These are phyloP conservation scores for Tigriopus californicus DNA, from an alignment of 2,888 invertebrate species.

Conservation along the genomic window DNA sequence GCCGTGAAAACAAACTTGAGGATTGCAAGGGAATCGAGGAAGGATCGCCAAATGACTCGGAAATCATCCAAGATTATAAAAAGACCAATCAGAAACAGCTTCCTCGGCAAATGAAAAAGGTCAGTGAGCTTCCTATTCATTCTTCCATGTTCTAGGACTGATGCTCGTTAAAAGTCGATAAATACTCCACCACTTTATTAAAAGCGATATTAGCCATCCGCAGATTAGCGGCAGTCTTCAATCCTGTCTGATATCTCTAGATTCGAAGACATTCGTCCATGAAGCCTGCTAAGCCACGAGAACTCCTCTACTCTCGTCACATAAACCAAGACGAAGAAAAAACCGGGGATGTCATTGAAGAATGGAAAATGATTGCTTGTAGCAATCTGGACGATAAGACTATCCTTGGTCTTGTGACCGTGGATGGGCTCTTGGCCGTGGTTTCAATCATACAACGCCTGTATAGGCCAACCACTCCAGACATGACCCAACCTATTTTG, in stretches of 20 bases:
- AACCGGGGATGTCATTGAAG: constrained; percentile 26
- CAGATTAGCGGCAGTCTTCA: background rate
- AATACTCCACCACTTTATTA: too few relatives aligned
- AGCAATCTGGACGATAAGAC: constrained; percentile 36
- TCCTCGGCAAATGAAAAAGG: background rate
- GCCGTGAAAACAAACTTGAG: constrained; percentile 50
- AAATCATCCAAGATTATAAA: constrained; percentile 58
- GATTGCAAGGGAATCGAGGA: constrained; percentile 56
- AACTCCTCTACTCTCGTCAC: constrained; percentile 37
- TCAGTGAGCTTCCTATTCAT: background rate
- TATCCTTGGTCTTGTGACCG: constrained; percentile 42
- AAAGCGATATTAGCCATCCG: too few relatives aligned
- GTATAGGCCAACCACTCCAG: constrained; percentile 27
- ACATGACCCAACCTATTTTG: constrained; percentile 25
- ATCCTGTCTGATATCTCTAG: background rate
- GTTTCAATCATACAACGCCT: constrained; percentile 41
- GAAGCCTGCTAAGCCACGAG: constrained; percentile 40
- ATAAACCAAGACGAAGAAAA: constrained; percentile 30
- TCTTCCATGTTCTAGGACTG: background rate
- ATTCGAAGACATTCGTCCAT: background rate
- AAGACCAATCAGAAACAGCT: constrained; percentile 22
- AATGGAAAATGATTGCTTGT: constrained; percentile 42
- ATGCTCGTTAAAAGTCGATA: background rate
- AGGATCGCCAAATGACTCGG: constrained; percentile 45
- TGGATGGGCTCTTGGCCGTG: constrained; percentile 40